Conservation (phyloP, 1,140 invertebrate species). For the Mizuhopecten yessoensis region DNA sequence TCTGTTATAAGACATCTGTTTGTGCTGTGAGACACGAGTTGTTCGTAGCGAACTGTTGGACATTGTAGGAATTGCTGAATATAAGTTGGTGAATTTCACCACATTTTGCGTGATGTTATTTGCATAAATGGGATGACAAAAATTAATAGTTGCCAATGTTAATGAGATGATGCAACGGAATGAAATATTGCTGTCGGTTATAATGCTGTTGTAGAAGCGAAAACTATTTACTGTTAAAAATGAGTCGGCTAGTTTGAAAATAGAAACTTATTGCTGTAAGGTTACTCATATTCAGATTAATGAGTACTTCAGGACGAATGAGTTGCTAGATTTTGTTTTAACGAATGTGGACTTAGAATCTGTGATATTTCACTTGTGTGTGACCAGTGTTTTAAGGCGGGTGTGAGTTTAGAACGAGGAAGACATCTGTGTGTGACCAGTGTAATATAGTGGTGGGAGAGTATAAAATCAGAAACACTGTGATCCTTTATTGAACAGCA, state of each 20-base stretch:
- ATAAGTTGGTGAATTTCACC: background rate
- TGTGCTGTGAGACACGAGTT: too few relatives aligned
- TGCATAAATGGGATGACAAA: background rate
- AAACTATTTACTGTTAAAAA: background rate
- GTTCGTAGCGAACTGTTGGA: background rate
- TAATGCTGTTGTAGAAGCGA: background rate
- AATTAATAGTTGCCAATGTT: background rate
- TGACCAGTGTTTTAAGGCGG: too few relatives aligned
- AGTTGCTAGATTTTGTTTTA: background rate
- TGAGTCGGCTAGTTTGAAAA: background rate
- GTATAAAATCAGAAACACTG: background rate
- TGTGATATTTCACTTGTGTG: background rate
- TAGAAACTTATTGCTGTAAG: background rate
- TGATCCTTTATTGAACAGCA: background rate
- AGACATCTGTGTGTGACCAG: too few relatives aligned
- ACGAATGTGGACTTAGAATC: background rate
- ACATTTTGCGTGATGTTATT: background rate
- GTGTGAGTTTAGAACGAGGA: too few relatives aligned
- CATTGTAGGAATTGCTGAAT: background rate
- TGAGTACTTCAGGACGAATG: background rate
- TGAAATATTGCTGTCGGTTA: background rate
- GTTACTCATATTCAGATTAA: background rate
- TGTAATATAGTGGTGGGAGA: too few relatives aligned
- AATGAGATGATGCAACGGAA: background rate
- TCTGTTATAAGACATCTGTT: too few relatives aligned